These are phyloP conservation scores for Anadara kagoshimensis DNA, from an alignment of 1,140 invertebrate genomes.

Conservation along the genomic window DNA sequence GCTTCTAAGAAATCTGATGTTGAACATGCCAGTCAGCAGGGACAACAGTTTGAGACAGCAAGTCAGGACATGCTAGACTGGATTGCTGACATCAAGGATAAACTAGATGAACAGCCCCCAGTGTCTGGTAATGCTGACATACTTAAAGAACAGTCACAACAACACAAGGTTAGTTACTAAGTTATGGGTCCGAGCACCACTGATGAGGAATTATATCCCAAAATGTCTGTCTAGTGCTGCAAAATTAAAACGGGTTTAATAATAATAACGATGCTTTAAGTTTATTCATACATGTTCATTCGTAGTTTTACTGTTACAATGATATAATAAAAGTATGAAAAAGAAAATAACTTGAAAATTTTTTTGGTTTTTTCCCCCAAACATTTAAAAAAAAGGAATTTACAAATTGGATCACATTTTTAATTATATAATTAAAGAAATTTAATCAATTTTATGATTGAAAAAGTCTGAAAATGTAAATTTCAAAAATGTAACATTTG, in stretches of 20 bases:
- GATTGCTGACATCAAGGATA: constrained; percentile 83
- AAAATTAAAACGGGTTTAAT: no score
- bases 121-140: constrained; percentile 90
- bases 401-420: no score
- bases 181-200: background rate
- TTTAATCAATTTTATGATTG: no score
- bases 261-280: no score
- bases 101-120: constrained; percentile 82
- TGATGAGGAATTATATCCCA: no score
- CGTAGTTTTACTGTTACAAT: background rate
- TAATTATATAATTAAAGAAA: no score
- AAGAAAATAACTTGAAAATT: background rate
- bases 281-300: no score
- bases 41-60: constrained; percentile 88
- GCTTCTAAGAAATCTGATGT: constrained; percentile 86
- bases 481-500: no score
- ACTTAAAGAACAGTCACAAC: constrained; percentile 88
- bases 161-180: constrained; percentile 82
- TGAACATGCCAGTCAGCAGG: constrained; percentile 84
- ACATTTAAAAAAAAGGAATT: no score
- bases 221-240: no score
- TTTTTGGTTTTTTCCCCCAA: no score
- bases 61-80: constrained; percentile 91
- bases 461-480: no score
- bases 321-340: background rate